Base-by-base conservation (phyloP, 2,888 invertebrate genomes). In the Tachina fera region DNA sequence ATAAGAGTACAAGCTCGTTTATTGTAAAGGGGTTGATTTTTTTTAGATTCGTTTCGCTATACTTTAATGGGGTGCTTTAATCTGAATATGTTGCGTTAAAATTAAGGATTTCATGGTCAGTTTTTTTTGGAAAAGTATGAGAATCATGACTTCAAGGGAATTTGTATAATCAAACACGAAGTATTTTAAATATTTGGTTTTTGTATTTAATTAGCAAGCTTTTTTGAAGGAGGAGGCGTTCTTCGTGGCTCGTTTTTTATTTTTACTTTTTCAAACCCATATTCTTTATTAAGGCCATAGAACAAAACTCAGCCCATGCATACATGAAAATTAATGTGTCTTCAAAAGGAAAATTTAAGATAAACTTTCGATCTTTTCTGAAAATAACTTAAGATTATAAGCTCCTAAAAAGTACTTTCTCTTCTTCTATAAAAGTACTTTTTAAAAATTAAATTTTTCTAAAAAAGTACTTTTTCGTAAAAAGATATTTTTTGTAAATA, bases 21-120 rank as follows among this genome's bases (percentile, higher is more conserved):
- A 49, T 22, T 22, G n/a, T 14, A 65, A n/a, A 4, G 41, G 79
- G 79, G 63, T 79, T 47, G 79, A 31, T 60, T 53, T 43, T 49
- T 70, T 63, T 41, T 53, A 56, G 58, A 10, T 49, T 47, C n/a
- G 13, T 51, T 39, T 58, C 43, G 49, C 47, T 41, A 5, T 14
- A 19, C n/a, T 61, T 39, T 53, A 81, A 83, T 77, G 76, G 82
- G 82, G 76, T 83, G 82, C 58, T 83, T 70, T 65, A 77, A 71
- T 70, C 63, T 43, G 58, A 56, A 71, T 58, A 56, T 43, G 58
- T 71, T 76, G 82, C 63, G 70, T 71, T 76, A 63, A 71, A 83
- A 49, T 61, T 68, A 47, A 22, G 14, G 68, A 72, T 72, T 81
- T 81, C 72, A 84, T 74, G 81, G 81, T 77, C 81, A 84, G 31